Evolutionary conservation across 2,888 invertebrate genomes (phyloP).

Genomic region (Caenorhabditis sp.): DNA sequence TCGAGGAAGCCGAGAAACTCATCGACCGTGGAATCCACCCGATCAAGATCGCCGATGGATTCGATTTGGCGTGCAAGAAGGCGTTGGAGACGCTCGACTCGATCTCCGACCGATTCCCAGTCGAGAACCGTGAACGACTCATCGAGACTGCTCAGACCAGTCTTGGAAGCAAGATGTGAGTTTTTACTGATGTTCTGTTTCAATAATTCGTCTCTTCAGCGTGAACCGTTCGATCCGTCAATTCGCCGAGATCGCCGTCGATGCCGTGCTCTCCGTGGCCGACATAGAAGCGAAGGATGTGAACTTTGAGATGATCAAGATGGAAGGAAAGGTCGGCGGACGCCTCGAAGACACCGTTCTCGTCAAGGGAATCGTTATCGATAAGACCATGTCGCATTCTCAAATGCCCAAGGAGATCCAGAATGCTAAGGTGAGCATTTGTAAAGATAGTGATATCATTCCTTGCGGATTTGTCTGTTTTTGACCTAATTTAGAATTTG

Average conservation of each 20-base stretch:
- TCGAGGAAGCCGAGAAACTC: conserved; percentile 95
- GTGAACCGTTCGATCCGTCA: conserved; percentile 96
- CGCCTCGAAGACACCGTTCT: conserved; percentile 96
- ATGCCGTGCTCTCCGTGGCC: conserved; percentile 97
- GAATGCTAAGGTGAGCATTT: conserved; percentile 71
- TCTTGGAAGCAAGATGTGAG: conserved; percentile 94
- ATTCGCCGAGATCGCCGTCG: conserved; percentile 99
- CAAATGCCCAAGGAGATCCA: conserved; percentile 93
- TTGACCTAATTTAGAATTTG: conserved; percentile 1
- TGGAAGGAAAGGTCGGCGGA: conserved; percentile 95
- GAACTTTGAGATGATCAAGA: conserved; percentile 98
- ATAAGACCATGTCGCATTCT: conserved; percentile 92
- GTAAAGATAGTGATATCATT: conserved; percentile 1
- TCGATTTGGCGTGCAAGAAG: conserved; percentile 94
- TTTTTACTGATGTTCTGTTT: neutral
- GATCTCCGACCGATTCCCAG: conserved; percentile 93
- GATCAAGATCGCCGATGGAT: conserved; percentile 98
- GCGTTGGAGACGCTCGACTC: conserved; percentile 87
- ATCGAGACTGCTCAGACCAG: conserved; percentile 98
- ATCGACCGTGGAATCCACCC: conserved; percentile 98
- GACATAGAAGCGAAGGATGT: conserved; percentile 95
- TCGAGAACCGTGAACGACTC: conserved; percentile 91
- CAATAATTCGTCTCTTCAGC: conserved; percentile 83
- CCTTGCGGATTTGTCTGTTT: neutral
- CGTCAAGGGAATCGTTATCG: conserved; percentile 96